A percentile compares a stretch with the other conserved stretches of the same genome.
Evolutionary conservation across 2,888 invertebrate genomes (phyloP).

Genomic region (Xestia c-nigrum): DNA sequence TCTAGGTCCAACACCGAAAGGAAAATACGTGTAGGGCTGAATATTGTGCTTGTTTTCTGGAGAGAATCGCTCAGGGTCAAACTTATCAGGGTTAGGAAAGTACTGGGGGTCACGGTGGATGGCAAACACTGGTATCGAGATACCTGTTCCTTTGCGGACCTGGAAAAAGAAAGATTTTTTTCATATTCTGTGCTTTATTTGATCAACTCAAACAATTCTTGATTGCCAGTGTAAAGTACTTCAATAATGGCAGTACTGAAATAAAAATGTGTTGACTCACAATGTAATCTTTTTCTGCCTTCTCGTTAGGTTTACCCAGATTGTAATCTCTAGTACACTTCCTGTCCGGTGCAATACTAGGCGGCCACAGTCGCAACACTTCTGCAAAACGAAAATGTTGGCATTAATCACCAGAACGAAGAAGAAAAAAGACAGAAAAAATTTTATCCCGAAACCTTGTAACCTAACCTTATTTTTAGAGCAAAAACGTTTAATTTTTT

Average conservation of each 20-base stretch:
- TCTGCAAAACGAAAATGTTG: no score
- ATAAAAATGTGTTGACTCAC: no score
- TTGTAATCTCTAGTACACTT: slow-evolving; percentile 88
- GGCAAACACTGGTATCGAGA: slow-evolving; percentile 41
- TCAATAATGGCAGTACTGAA: no score
- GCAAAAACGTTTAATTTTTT: no score
- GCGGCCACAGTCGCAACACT: slow-evolving; percentile 78
- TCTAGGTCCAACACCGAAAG: slow-evolving; percentile 90
- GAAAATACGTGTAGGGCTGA: slow-evolving; percentile 76
- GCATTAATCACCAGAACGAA: no score
- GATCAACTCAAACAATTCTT: no score
- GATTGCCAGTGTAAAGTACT: no score
- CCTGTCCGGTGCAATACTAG: slow-evolving; percentile 83
- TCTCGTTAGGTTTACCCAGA: slow-evolving; percentile 77
- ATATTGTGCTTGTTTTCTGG: slow-evolving; percentile 87
- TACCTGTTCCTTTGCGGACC: slow-evolving; percentile 51
- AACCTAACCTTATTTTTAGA: no score
- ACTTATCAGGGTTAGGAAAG: slow-evolving; percentile 87
- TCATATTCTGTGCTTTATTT: no score
- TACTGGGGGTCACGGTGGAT: slow-evolving; percentile 64
- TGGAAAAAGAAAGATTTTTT: neutral
- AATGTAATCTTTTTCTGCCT: slow-evolving; percentile 74
- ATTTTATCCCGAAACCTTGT: no score
- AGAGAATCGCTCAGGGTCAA: slow-evolving; percentile 90
- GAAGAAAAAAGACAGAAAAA: no score